Base-by-base conservation (phyloP, 1,140 invertebrate species). In the Chironomus striatipennis region DNA sequence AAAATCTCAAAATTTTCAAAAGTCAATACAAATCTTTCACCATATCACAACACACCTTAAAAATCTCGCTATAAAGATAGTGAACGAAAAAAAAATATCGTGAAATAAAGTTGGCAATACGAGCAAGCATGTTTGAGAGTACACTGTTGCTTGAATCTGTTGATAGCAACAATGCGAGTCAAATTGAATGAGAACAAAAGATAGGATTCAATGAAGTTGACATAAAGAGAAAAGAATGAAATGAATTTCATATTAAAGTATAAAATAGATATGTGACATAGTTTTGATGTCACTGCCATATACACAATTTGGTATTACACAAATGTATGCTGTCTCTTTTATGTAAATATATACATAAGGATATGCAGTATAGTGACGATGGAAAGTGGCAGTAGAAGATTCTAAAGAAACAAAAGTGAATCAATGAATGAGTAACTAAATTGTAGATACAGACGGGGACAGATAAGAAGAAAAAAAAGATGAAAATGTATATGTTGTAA, bases 161-260 rank as follows among this genome's bases (percentile, higher is more conserved):
- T 57, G 47, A 57, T 15, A 57, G n/a, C 12, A 12, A 57, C 47
- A 57, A 57, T 57, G 47, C 47, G n/a, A 57, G 24, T 34, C 24
- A 34, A 34, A 34, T 2, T 34, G 5, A 34, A 34, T 34, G 24
- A 2, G 4, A 15, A 57, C 47, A 57, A 57, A 12, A 57, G 47
- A 57, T 5, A 57, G 47, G 12, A 57, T n/a, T 12, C n/a, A 57
- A n/a, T n/a, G 47, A 57, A n/a, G 24, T 12, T n/a, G 47, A 57
- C 47, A 57, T 57, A 57, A n/a, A 12, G 12, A 12, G 5, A 57
- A 57, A 57, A 10, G 47, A 57, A 57, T 57, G 47, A 57, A 57
- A 57, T 57, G 47, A 57, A 57, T 57, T 57, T 57, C 47, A 57
- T 57, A 57, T 57, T 57, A 57, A 57, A 57, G 47, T 15, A 34